These are phyloP conservation scores for Seira sanloemensis DNA, from an alignment of 2,888 invertebrate species.

Conservation along the genomic window DNA sequence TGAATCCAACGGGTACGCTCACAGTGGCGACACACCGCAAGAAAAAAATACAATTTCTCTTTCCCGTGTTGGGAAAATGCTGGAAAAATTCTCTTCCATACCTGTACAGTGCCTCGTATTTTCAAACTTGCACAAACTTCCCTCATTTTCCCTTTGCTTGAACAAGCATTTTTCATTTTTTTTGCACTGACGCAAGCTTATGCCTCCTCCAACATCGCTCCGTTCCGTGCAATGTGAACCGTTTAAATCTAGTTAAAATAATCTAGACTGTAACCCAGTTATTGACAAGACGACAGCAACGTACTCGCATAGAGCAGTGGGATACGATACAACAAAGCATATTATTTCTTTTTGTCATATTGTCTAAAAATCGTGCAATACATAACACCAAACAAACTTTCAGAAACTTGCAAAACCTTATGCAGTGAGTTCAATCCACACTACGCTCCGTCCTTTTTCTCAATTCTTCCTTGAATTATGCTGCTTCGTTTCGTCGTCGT, in stretches of 20 bases:
- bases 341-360: not conserved
- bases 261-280: conserved; percentile 62
- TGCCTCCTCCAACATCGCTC: not conserved
- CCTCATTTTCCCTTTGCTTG: not conserved
- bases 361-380: not conserved
- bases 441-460: no score
- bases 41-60: not conserved
- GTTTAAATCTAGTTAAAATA: conserved; percentile 26
- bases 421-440: no score
- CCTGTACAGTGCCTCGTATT: not conserved
- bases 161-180: conserved; percentile 31
- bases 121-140: not conserved
- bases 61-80: not conserved
- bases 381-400: no score
- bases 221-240: not conserved
- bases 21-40: not conserved
- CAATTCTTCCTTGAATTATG: no score
- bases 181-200: not conserved
- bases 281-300: conserved; percentile 38
- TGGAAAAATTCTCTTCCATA: not conserved
- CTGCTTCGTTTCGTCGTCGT: no score
- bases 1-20: not conserved
- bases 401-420: no score
- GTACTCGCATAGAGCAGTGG: no score
- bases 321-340: no score